Evolutionary conservation across 2,888 invertebrate species (phyloP), one percentile per base, ranked within the genome.

Genomic region (Serripes groenlandicus): DNA sequence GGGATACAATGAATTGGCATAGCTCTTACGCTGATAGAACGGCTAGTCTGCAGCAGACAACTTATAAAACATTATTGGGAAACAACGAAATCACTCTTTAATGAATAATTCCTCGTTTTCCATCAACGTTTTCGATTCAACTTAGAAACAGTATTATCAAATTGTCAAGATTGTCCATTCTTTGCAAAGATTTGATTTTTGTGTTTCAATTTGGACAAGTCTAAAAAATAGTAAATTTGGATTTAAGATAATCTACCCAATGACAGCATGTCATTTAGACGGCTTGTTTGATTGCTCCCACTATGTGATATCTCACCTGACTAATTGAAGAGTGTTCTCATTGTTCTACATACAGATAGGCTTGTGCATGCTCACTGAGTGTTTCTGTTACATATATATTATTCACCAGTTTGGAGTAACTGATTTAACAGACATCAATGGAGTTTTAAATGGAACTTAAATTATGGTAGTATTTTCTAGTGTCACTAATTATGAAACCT

Each of bases 311-410:
- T 42, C 37, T 66, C 37, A 42, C 66, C 66, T 66, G 66, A 37
- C 66, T 66, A 66, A 66, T 66, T 35, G 66, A 66, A 66, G 37
- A 66, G 11, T 66, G 66, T 66, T 66, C 66, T 32, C 18, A 21
- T 32, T 34, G 62, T 62, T 28, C 62, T 62, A 62, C 34, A 62
- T 62, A 7, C 21, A 32, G 23, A 5, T 9, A n/a, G 54, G 11
- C 42, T n/a, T 49, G 49, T 49, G 21, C 49, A 3, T 49, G 49
- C 21, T 49, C 49, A 15, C 15, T 49, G 21, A 49, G 49, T 49
- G 49, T 49, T 21, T 1, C 49, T 49, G 2, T 2, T 15, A 49
- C 15, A 3, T 49, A 49, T 5, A 3, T n/a, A n/a, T n/a, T n/a
- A n/a, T n/a, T n/a, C n/a, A n/a, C n/a, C n/a, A n/a, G n/a, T n/a